phyloP scores from a whole-genome alignment of 2,797 vertebrate genomes.

The Cyclura pinguis region DNA sequence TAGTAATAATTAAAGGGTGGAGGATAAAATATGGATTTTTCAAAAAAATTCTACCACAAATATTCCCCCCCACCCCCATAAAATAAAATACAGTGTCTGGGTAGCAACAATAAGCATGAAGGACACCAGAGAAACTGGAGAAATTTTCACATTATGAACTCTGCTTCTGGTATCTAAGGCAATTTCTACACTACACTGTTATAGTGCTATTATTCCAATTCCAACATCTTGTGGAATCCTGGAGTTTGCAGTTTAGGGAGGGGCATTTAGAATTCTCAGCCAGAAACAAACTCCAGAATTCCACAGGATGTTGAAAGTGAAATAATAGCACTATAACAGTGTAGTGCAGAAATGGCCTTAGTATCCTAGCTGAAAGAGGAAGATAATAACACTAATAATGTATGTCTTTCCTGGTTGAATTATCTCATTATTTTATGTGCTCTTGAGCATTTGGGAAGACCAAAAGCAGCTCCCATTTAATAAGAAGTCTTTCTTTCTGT shows the following conservation, averaged over 20 bases:
- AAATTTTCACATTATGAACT: slow-evolving; percentile 48
- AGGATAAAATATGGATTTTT: slow-evolving; percentile 52
- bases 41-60: slow-evolving; percentile 15
- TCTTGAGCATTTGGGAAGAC: slow-evolving; percentile 41
- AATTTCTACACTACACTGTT: too few species aligned
- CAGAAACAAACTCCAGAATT: too few species aligned
- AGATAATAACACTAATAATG: slow-evolving; percentile 48
- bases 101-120: slow-evolving; percentile 54
- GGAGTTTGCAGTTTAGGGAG: too few species aligned
- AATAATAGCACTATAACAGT: too few species aligned
- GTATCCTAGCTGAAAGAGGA: slow-evolving; percentile 38
- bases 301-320: too few species aligned
- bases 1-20: slow-evolving; percentile 56
- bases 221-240: too few species aligned
- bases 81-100: slow-evolving; percentile 39
- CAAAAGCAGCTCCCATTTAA: not conserved
- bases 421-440: not conserved
- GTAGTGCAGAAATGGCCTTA: not conserved
- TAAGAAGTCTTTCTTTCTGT: slow-evolving; percentile 11
- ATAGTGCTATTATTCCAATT: too few species aligned
- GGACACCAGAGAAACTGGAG: slow-evolving; percentile 42
- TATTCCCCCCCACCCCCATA: too few species aligned
- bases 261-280: too few species aligned
- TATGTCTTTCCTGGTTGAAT: slow-evolving; percentile 23
- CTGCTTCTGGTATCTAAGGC: slow-evolving; percentile 48